phyloP scores from a whole-genome alignment of 2,797 vertebrate species.

The Rhinichthys osculus region DNA sequence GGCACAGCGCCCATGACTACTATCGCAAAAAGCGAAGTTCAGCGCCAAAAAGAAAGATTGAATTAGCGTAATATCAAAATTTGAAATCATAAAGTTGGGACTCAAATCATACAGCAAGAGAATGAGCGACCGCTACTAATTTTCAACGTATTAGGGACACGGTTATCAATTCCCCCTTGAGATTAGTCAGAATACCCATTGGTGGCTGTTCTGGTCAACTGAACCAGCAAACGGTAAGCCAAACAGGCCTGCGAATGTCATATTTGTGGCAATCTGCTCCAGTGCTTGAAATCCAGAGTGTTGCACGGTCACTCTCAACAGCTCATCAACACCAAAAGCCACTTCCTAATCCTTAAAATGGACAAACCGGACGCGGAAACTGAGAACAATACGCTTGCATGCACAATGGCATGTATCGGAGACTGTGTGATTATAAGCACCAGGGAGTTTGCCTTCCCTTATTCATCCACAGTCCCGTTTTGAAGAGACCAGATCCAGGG shows the following conservation, averaged over 20 bases:
- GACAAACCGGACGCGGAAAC: constrained; percentile 63
- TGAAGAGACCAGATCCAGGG: constrained; percentile 70
- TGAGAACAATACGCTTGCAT: constrained; percentile 45
- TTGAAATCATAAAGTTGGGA: not conserved
- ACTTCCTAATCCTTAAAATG: constrained; percentile 65
- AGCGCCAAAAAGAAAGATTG: not conserved
- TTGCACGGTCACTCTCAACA: constrained; percentile 70
- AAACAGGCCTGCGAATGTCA: constrained; percentile 68
- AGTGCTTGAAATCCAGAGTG: constrained; percentile 57
- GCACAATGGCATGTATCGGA: constrained; percentile 61
- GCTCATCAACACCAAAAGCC: constrained; percentile 73
- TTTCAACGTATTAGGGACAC: constrained; percentile 66
- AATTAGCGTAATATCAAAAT: not conserved
- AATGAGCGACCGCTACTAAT: not conserved
- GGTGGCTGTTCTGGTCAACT: constrained; percentile 78
- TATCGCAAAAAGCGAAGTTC: constrained; percentile 54
- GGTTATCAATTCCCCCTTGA: constrained; percentile 69
- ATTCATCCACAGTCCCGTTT: constrained; percentile 59
- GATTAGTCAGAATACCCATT: constrained; percentile 77
- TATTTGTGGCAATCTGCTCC: constrained; percentile 4
- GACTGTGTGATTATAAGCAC: constrained; percentile 60
- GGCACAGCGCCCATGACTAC: constrained; percentile 69
- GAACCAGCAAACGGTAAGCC: constrained; percentile 77
- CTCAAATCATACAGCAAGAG: not conserved
- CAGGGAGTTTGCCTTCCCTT: constrained; percentile 52